Conservation (phyloP, 1,140 invertebrate species). For the Coptotermes formosanus region DNA sequence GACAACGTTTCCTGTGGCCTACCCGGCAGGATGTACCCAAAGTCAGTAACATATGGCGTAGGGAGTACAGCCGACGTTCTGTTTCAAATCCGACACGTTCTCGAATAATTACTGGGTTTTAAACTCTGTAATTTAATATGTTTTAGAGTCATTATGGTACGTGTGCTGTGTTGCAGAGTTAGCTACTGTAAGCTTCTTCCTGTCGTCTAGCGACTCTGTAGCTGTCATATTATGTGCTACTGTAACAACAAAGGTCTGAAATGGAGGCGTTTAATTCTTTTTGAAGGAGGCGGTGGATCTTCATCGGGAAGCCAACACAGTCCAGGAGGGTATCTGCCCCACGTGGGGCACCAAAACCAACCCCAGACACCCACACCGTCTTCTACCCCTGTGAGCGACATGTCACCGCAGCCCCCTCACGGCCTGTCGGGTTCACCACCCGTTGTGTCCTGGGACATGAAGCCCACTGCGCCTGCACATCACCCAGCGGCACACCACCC, state of each 20-base stretch:
- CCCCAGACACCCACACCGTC: constrained; percentile 45
- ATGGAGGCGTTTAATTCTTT: background rate
- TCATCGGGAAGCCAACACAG: constrained; percentile 43
- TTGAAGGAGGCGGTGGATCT: constrained; percentile 40
- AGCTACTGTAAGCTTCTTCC: no score
- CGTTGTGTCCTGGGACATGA: constrained; percentile 68
- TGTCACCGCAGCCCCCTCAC: constrained; percentile 57
- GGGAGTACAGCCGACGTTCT: background rate
- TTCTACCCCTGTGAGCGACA: constrained; percentile 57
- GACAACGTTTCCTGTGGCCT: background rate
- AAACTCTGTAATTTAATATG: background rate
- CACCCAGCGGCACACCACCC: constrained; percentile 56
- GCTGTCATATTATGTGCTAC: no score
- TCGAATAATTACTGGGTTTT: background rate
- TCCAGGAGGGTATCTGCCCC: constrained; percentile 43
- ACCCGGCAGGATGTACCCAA: background rate
- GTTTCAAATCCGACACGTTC: background rate
- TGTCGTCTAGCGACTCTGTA: no score
- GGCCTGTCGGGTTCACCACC: constrained; percentile 57
- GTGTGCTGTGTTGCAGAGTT: no score
- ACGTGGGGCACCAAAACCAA: constrained; percentile 32
- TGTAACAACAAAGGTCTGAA: no score
- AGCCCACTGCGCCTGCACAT: constrained; percentile 46
- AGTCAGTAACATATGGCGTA: background rate
- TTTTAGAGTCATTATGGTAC: background rate